Evolutionary conservation across 2,888 invertebrate species (phyloP), one percentile per base, ranked within the genome.

Genomic region (Mechanitis mazaeus): DNA sequence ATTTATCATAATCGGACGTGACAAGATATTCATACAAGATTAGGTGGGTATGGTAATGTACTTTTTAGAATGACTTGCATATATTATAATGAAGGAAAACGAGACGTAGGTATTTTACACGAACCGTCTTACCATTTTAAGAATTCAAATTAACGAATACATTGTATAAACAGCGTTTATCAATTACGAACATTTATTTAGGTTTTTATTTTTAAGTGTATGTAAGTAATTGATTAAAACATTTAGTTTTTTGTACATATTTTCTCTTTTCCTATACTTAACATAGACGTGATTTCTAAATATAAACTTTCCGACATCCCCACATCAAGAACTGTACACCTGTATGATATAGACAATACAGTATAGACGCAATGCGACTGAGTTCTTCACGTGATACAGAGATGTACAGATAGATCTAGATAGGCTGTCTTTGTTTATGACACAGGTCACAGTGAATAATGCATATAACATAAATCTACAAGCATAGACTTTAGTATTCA

Each of bases 371-470:
- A 60, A 53, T 66, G 65, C 66, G 64, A 68, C 64, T 64, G 61
- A 63, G 68, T 64, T 71, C 69, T 68, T 68, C 67, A 68, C 67
- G 63, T 66, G 66, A 63, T 58, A 65, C 55, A 58, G 50, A 57
- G 50, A 61, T 45, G 60, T 38, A 61, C 59, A 63, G 69, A 67
- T 68, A 66, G 68, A 68, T 69, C 65, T 64, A 71, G 65, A 65
- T 64, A 63, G 67, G 61, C 66, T 58, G 56, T 69, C 67, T 68
- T 70, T 69, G 70, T 69, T 70, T 68, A 67, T 60, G 67, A 65
- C 66, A 63, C 42, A 59, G 56, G 54, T 59, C 33, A 20, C 12
- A 56, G 20, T 54, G 33, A 9, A 33, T 38, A 28, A 55, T 42
- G 42, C 42, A 9, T 42, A 42, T 11, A 42, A 42, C 42, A 9